Evolutionary conservation across 1,140 invertebrate genomes (phyloP).

Genomic region (Diuraphis noxia): DNA sequence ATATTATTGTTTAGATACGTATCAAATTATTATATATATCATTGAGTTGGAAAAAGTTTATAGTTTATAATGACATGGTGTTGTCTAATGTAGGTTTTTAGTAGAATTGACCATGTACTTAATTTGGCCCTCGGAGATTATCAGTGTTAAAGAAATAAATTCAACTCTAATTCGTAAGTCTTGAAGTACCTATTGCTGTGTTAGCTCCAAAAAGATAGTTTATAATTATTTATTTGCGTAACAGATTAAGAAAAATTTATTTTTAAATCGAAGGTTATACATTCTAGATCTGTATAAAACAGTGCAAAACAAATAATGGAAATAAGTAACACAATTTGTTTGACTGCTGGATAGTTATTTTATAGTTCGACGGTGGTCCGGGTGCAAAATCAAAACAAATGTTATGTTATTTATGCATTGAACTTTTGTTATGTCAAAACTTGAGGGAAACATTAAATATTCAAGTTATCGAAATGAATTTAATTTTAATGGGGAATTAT

Average conservation of each 20-base stretch:
- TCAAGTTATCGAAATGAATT: too few relatives aligned
- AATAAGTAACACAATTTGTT: not conserved
- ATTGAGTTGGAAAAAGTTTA: not conserved
- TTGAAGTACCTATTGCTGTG: not conserved
- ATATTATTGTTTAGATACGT: too few relatives aligned
- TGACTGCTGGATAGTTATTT: not conserved
- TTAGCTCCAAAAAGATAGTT: not conserved
- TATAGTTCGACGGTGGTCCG: too few relatives aligned
- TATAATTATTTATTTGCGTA: not conserved
- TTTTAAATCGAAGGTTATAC: not conserved
- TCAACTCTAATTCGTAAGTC: not conserved
- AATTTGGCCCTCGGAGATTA: not conserved
- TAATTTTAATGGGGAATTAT: too few relatives aligned
- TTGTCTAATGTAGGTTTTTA: not conserved
- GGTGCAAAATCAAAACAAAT: too few relatives aligned
- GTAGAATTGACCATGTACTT: too few relatives aligned
- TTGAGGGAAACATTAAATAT: too few relatives aligned
- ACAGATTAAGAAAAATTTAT: not conserved
- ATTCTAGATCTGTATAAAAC: not conserved
- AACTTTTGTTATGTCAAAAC: too few relatives aligned
- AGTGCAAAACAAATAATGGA: not conserved
- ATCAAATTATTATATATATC: too few relatives aligned
- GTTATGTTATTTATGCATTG: too few relatives aligned
- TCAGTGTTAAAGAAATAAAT: not conserved
- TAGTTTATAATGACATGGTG: not conserved